Evolutionary conservation across 1,140 invertebrate genomes (phyloP), one percentile per base, ranked within the genome.

Genomic region (Cotesia chilonis): DNA sequence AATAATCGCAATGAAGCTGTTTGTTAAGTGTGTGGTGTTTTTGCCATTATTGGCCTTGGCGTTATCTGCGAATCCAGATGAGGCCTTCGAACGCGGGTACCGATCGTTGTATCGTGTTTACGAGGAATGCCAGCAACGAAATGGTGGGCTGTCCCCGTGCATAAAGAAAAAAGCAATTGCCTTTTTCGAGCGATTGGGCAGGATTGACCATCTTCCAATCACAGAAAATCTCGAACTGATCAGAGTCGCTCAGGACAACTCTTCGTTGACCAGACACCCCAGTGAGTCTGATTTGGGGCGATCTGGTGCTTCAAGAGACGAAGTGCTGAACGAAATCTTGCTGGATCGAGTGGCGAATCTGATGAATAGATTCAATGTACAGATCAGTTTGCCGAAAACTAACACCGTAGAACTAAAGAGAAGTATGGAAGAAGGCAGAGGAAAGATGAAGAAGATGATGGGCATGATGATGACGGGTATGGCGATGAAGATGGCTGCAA

Each of bases 361-460:
- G 74, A 89, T 94, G 78, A 93, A 92, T 74, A 90, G 91, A 0
- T 92, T 93, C 77, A 92, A 91, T 36, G 80, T 95, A n/a, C 92
- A 93, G 79, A 87, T 95, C 54, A 90, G 90, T 20, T 85, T 94
- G 68, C 93, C 94, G 0, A 92, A 92, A 81, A 86, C 94, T 4
- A 87, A 88, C 1, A 88, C 91, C 1, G 85, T 89, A n/a, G 91
- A 93, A 68, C 82, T 94, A 1, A 90, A 91, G 73, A 87, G 90
- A 35, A 90, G 90, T 6, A 82, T 94, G 35, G 93, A 94, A 84
- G 93, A 94, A 90, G 93, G 92, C 76, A 89, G 91, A 72, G 91
- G 92, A 2, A 93, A 93, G 79, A 92, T 92, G 91, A 94, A 93
- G 89, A 92, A 93, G 74, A 94, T 94, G 92, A 93, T 94, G 91